Base-by-base conservation (phyloP, 1,140 invertebrate species). In the Dendrolimus punctatus region DNA sequence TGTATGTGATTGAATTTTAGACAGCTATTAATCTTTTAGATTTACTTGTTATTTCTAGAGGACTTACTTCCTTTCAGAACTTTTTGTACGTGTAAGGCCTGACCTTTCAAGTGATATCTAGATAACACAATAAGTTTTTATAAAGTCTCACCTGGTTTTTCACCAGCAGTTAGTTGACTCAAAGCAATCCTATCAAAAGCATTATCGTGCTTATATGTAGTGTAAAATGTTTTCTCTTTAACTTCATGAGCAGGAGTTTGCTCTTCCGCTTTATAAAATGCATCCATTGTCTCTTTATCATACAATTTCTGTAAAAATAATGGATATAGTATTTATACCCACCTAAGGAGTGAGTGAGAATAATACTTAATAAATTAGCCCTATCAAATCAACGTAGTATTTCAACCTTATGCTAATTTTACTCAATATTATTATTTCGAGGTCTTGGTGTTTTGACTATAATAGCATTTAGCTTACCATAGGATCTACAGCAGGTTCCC, bases 401-500 rank as follows among this genome's bases (percentile, higher is more conserved):
- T 49, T 40, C 23, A 9, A 40, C 48, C 23, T 4, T 9, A 49
- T 40, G 46, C 8, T 48, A 37, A 37, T 6, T 10, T 46, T 23
- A 23, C 23, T 5, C 46, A 7, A 2, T 46, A 5, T 23, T 9
- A 46, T 36, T 0, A 46, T 1, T 46, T 1, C 6, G 6, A 36
- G 46, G 7, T 46, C 46, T 23, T 38, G 23, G 23, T 6, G 0
- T 6, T 2, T 6, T 6, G n/a, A 9, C n/a, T 45, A 45, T 8
- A 9, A 45, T n/a, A 9, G 23, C n/a, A 45, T 45, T 6, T 0
- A 45, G 52, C 45, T 53, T 60, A 80, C 81, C 79, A 82, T 80
- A 0, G 79, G 81, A 60, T 85, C 80, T 23, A 81, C 68, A 44
- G 76, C 67, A 0, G 78, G 73, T 45, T 80, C 73, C 49, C 81